Evolutionary conservation across 2,797 vertebrate species (phyloP).

Genomic region (Sciurus vulgaris): DNA sequence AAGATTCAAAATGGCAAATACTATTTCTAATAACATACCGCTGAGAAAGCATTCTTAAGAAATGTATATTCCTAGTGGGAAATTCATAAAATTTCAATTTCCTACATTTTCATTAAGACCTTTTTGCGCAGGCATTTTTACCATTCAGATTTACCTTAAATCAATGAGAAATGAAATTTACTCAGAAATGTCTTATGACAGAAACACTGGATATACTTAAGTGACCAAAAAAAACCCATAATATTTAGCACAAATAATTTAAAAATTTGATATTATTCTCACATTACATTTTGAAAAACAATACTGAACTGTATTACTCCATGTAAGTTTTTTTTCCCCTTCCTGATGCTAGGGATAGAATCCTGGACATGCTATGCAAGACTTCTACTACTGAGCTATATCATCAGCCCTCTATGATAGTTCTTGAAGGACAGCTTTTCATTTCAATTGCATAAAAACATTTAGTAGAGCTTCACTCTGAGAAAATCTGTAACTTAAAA

Average conservation of each 20-base stretch:
- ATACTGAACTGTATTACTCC: background rate
- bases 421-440: background rate
- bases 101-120: background rate
- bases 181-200: conserved; percentile 48
- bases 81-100: conserved; percentile 32
- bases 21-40: conserved; percentile 23
- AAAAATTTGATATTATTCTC: background rate
- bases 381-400: background rate
- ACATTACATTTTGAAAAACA: background rate
- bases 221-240: conserved; percentile 21
- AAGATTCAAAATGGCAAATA: conserved; percentile 42
- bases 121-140: background rate
- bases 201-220: conserved; percentile 10
- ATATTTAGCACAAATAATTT: conserved; percentile 32
- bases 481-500: background rate
- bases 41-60: background rate
- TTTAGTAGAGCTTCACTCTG: background rate
- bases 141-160: background rate
- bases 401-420: background rate
- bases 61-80: background rate
- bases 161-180: conserved; percentile 46
- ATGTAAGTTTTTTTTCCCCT: background rate
- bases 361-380: background rate
- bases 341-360: background rate
- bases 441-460: background rate